phyloP scores from a whole-genome alignment of 2,797 vertebrate species.

The Sitta carolinensis region DNA sequence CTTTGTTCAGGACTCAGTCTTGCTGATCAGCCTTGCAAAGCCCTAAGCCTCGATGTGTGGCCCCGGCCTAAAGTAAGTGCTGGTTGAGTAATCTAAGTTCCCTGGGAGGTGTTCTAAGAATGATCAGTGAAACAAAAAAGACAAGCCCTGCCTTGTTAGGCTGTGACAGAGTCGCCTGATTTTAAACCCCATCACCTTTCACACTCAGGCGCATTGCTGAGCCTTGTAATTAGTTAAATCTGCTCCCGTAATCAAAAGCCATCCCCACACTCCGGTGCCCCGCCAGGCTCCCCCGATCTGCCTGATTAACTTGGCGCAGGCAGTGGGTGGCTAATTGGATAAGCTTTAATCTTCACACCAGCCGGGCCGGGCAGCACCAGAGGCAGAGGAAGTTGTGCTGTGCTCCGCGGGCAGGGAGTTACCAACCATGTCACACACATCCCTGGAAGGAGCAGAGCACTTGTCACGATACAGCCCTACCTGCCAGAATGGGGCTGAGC shows the following conservation, averaged over 20 bases:
- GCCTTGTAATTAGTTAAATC: slow-evolving; percentile 85
- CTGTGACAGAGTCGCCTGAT: slow-evolving; percentile 67
- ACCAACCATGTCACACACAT: slow-evolving; percentile 85
- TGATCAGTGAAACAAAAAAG: slow-evolving; percentile 76
- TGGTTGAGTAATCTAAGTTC: slow-evolving; percentile 84
- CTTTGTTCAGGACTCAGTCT: slow-evolving; percentile 68
- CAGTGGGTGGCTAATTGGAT: slow-evolving; percentile 92
- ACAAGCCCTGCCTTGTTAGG: slow-evolving; percentile 78
- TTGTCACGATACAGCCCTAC: slow-evolving; percentile 70
- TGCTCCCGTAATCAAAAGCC: slow-evolving; percentile 71
- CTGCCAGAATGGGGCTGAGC: not conserved
- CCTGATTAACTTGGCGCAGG: slow-evolving; percentile 81
- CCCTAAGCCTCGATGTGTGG: slow-evolving; percentile 81
- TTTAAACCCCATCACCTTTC: slow-evolving; percentile 76
- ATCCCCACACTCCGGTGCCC: slow-evolving; percentile 76
- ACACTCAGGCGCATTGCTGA: slow-evolving; percentile 74
- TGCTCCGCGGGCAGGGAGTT: slow-evolving; percentile 74
- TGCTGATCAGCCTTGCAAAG: slow-evolving; percentile 67
- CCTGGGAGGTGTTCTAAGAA: slow-evolving; percentile 72
- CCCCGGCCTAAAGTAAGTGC: slow-evolving; percentile 76
- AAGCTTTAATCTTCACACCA: slow-evolving; percentile 89
- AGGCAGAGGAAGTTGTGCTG: slow-evolving; percentile 80
- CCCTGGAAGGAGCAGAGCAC: slow-evolving; percentile 58
- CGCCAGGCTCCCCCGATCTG: slow-evolving; percentile 77
- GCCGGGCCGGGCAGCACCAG: slow-evolving; percentile 62